A percentile compares a stretch with the other conserved stretches of the same genome.
Conservation (phyloP, 2,113 vertebrate genomes). For the Aspidoscelis tigris region DNA sequence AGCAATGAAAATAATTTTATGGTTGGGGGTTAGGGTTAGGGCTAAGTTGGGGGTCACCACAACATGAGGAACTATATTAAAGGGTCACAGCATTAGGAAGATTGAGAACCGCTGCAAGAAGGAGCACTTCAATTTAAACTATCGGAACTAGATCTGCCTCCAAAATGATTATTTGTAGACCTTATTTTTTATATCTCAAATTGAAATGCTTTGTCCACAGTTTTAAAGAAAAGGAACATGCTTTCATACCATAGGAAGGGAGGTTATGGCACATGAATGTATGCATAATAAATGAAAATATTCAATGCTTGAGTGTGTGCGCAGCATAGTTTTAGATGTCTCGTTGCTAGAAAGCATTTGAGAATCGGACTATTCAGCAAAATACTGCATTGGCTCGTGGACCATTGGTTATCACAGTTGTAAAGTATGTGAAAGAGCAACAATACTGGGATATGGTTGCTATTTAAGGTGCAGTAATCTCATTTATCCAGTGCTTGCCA, state of each 20-base stretch:
- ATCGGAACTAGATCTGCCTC: neutral
- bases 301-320: neutral
- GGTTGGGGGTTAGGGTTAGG: no score
- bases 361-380: neutral
- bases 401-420: neutral
- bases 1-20: no score
- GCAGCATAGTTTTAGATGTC: neutral
- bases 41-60: no score
- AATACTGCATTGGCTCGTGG: neutral
- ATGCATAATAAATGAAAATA: neutral
- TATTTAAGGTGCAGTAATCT: no score
- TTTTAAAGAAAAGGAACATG: neutral
- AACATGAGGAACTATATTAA: no score
- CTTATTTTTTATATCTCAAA: neutral
- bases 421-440: neutral
- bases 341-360: neutral
- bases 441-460: neutral
- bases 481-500: no score
- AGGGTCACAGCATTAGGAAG: no score
- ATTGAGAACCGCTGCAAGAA: no score
- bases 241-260: neutral
- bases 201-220: neutral
- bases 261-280: neutral
- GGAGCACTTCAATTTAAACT: no score
- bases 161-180: neutral